A percentile compares a stretch with the other conserved stretches of the same genome.
Conservation (phyloP, 1,140 invertebrate species). For the Polypedilum pembai region DNA sequence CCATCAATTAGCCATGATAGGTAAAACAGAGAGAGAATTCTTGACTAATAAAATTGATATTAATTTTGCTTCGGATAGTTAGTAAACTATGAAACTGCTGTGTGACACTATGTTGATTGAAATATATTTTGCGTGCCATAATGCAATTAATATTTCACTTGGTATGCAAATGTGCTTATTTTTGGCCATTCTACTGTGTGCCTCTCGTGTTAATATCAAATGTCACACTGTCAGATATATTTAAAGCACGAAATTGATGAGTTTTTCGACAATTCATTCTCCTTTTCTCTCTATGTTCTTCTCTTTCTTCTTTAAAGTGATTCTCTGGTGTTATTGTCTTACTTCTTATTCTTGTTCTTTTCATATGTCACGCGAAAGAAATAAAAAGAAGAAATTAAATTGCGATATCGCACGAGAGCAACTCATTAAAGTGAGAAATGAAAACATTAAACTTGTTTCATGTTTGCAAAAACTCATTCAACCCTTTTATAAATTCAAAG, state of each 20-base stretch:
- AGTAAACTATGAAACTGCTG: not conserved
- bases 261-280: not conserved
- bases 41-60: not conserved
- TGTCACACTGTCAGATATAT: slow-evolving; percentile 12
- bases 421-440: too few species aligned
- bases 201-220: slow-evolving; percentile 10
- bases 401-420: too few species aligned
- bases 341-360: too few species aligned
- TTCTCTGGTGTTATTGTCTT: too few species aligned
- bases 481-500: too few species aligned
- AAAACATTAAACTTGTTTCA: too few species aligned
- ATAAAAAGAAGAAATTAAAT: too few species aligned
- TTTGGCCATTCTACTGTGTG: not conserved
- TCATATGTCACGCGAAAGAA: too few species aligned
- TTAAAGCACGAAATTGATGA: slow-evolving; percentile 15
- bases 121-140: slow-evolving; percentile 20
- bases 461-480: too few species aligned
- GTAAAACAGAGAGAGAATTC: not conserved
- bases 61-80: not conserved
- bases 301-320: too few species aligned
- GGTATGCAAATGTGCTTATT: slow-evolving; percentile 3
- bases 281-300: too few species aligned
- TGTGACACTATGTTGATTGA: slow-evolving; percentile 7
- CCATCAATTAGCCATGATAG: slow-evolving; percentile 4
- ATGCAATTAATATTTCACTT: slow-evolving; percentile 14